Conservation (phyloP, 2,113 vertebrate species). For the Xiphophorus hellerii region DNA sequence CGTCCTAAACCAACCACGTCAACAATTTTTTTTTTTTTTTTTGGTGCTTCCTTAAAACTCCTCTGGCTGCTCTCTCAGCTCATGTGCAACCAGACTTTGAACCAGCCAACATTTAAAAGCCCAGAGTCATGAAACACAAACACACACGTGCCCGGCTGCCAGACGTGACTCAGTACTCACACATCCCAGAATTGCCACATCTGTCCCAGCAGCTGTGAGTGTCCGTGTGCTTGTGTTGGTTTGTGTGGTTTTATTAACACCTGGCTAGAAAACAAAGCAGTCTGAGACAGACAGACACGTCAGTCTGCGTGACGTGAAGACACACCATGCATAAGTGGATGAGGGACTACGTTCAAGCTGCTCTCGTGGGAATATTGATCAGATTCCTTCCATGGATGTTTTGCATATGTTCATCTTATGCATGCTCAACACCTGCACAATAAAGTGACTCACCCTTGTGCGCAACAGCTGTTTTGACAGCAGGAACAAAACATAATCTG, state of each 20-base stretch:
- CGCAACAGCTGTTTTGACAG: neutral
- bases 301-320: constrained; percentile 6
- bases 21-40: constrained; percentile 11
- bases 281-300: constrained; percentile 29
- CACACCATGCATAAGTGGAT: constrained; percentile 29
- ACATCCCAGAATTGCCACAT: constrained; percentile 61
- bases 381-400: constrained; percentile 11
- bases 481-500: constrained; percentile 6
- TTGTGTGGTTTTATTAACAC: constrained; percentile 43
- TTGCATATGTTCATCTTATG: constrained; percentile 14
- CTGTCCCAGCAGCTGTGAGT: constrained; percentile 67
- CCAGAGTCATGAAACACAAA: constrained; percentile 61
- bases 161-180: constrained; percentile 71
- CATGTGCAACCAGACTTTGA: constrained; percentile 54
- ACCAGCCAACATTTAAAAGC: constrained; percentile 38
- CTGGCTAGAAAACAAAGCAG: constrained; percentile 56
- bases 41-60: constrained; percentile 3
- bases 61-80: constrained; percentile 25
- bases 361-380: constrained; percentile 28
- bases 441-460: neutral
- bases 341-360: constrained; percentile 39
- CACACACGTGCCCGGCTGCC: constrained; percentile 33
- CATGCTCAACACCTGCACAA: constrained; percentile 11
- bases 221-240: neutral
- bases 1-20: constrained; percentile 25